Conservation (phyloP, 2,888 invertebrate genomes). For the Phengaris alcon region DNA sequence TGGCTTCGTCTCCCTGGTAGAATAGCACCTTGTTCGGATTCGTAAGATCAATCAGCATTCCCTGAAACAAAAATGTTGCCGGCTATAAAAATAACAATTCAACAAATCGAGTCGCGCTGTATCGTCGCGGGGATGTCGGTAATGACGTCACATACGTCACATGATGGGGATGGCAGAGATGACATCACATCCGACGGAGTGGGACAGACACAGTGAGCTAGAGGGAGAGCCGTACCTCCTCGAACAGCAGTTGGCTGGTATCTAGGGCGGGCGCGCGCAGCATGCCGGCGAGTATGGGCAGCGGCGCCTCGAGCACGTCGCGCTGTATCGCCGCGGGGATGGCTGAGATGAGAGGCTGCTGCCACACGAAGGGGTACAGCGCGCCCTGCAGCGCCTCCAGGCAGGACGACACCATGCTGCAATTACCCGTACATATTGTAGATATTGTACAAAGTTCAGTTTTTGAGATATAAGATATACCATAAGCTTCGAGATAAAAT, state of each 20-base stretch:
- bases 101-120: no score
- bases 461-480: neutral
- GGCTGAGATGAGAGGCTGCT: constrained; percentile 88
- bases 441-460: neutral
- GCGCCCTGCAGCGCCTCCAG: constrained; percentile 86
- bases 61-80: constrained; percentile 61
- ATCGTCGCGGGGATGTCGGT: no score
- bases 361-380: constrained; percentile 91
- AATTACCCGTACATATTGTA: constrained; percentile 42
- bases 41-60: constrained; percentile 86
- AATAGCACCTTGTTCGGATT: constrained; percentile 78
- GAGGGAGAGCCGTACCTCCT: constrained; percentile 49
- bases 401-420: constrained; percentile 80
- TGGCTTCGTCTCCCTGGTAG: constrained; percentile 87
- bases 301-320: constrained; percentile 85
- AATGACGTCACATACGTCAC: neutral
- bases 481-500: no score
- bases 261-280: constrained; percentile 52
- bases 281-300: constrained; percentile 88
- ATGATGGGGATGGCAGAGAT: constrained; percentile 83
- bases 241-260: constrained; percentile 43
- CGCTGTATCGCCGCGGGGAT: constrained; percentile 84
- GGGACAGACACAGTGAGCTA: neutral
- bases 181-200: neutral
- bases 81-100: neutral